Base-by-base conservation (phyloP, 1,140 invertebrate species). In the Oryctes rhinoceros region DNA sequence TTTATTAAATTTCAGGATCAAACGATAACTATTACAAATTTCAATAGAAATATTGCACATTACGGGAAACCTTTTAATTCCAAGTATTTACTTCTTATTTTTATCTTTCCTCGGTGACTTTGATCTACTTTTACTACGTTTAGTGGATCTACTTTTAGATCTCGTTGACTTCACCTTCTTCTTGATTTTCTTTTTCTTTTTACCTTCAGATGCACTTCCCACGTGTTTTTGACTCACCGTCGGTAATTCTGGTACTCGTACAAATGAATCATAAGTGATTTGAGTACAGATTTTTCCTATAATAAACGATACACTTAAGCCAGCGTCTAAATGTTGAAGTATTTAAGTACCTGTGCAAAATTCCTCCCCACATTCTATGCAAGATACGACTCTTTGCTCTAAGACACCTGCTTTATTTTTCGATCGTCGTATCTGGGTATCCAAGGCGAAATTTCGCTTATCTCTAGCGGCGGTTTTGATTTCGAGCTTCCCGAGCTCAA, bases 281-380 rank as follows among this genome's bases (percentile, higher is more conserved):
- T 88, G 85, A 0, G 80, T 84, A 62, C 90, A 91, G 0, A 81
- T 81, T 82, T 88, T 87, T 5, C 89, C 89, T 90, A 37, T 2
- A 82, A 83, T 39, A 79, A 79, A 74, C 39, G 30, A 53, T 76
- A 76, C 67, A 18, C 18, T 5, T 7, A 44, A 44, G 3, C 39
- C 39, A 44, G 9, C 39, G 3, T 44, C 39, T 44, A 59, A 18
- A 59, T 1, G 3, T 78, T 13, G 2, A 24, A 13, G 10, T 4
- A 80, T 6, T 35, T n/a, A 80, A 65, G 89, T 88, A 88, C 94
- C 93, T 84, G 91, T 92, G 85, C 96, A 97, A 88, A 95, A 94
- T 87, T 97, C 96, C 85, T 96, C 95, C 2, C 93, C 92, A 83
- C 96, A 97, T 85, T 96, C 94, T 0, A 88, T 84, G 85, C 96